A percentile compares a stretch with the other conserved stretches of the same genome.
phyloP scores from a whole-genome alignment of 92 coral and sea anemone species.

The Virgularia gustaviana region DNA sequence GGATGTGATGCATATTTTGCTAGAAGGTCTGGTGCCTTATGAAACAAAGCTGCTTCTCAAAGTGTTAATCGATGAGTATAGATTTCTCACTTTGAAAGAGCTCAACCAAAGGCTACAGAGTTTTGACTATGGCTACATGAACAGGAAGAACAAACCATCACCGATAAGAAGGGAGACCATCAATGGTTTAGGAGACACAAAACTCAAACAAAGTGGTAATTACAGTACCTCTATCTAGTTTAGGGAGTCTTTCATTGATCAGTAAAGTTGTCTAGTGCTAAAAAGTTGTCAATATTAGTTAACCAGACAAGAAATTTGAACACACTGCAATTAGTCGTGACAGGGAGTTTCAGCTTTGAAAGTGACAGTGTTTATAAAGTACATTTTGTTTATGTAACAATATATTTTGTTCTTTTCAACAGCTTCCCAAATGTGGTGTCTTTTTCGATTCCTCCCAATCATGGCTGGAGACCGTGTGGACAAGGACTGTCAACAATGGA shows the following conservation, averaged over 20 bases:
- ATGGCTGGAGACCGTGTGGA: slow-evolving; percentile 30
- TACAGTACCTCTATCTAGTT: background rate
- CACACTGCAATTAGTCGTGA: too few relatives aligned
- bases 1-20: slow-evolving; percentile 43
- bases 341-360: too few relatives aligned
- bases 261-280: too few relatives aligned
- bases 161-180: slow-evolving; percentile 44
- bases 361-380: too few relatives aligned
- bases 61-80: slow-evolving; percentile 36
- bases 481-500: slow-evolving; percentile 8
- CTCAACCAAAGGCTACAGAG: slow-evolving; percentile 34
- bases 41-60: slow-evolving; percentile 33
- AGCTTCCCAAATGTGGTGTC: slow-evolving; percentile 40
- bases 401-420: too few relatives aligned
- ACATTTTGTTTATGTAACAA: too few relatives aligned
- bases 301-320: too few relatives aligned
- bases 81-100: slow-evolving; percentile 24
- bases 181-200: slow-evolving; percentile 36
- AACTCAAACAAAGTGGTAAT: slow-evolving; percentile 49
- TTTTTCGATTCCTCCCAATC: slow-evolving; percentile 24
- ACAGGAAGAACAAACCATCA: slow-evolving; percentile 46
- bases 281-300: too few relatives aligned
- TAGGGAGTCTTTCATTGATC: too few relatives aligned
- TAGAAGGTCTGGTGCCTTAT: slow-evolving; percentile 53
- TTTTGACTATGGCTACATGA: slow-evolving; percentile 51